Percentiles rank a stretch among this genome's conserved stretches.
phyloP scores from a whole-genome alignment of 2,113 vertebrate genomes.

The Chaetodon trifascialis region DNA sequence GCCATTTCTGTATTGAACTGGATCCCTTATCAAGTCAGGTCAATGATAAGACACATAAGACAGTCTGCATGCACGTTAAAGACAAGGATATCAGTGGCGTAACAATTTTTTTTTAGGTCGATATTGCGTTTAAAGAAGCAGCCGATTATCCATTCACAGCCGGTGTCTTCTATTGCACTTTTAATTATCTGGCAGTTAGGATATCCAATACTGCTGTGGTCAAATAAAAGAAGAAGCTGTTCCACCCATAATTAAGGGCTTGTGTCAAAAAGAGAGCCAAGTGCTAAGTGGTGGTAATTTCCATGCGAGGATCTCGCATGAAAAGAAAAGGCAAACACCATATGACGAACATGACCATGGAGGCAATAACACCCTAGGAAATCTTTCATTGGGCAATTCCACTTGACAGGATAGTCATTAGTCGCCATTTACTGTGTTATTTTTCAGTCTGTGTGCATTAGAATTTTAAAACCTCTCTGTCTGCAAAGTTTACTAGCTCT shows the following conservation, averaged over 20 bases:
- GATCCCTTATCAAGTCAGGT: slow-evolving; percentile 14
- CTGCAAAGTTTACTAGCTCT: slow-evolving; percentile 39
- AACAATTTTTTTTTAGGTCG: not conserved
- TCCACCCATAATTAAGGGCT: slow-evolving; percentile 76
- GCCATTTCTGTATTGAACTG: slow-evolving; percentile 18
- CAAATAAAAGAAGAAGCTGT: slow-evolving; percentile 73
- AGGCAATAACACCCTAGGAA: slow-evolving; percentile 59
- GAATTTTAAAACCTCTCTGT: slow-evolving; percentile 49
- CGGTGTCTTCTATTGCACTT: slow-evolving; percentile 53
- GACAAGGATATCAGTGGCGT: not conserved
- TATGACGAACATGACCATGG: slow-evolving; percentile 61
- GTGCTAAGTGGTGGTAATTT: slow-evolving; percentile 70
- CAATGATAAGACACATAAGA: not conserved
- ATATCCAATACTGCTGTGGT: slow-evolving; percentile 68
- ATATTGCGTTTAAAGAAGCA: not conserved
- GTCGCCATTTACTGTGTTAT: slow-evolving; percentile 59
- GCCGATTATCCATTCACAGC: slow-evolving; percentile 31
- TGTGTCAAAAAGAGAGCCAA: slow-evolving; percentile 68
- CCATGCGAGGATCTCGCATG: slow-evolving; percentile 49
- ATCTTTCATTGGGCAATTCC: slow-evolving; percentile 67
- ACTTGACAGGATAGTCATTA: slow-evolving; percentile 71
- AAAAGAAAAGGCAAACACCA: slow-evolving; percentile 55
- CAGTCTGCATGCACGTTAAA: slow-evolving; percentile 7
- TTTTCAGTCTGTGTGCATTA: slow-evolving; percentile 48
- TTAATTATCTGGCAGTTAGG: slow-evolving; percentile 70